Evolutionary conservation across 92 coral and sea anemone genomes (phyloP).

Genomic region (Epizoanthus illoricatus): DNA sequence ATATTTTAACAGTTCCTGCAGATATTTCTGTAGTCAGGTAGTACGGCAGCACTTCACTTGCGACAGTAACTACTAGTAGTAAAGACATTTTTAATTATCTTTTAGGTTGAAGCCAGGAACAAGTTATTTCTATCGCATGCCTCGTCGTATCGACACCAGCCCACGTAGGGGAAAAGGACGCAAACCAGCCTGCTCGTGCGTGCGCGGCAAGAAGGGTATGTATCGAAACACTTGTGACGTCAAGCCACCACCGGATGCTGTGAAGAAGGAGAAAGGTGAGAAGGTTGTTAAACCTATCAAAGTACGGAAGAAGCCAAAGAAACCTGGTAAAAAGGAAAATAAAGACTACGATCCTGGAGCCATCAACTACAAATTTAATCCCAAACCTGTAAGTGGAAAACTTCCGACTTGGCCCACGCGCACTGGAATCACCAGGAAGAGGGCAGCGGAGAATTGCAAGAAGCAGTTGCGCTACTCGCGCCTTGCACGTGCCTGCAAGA

Average conservation of each 20-base stretch:
- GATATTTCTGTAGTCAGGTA: too few species aligned
- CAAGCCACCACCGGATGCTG: slow-evolving; percentile 69
- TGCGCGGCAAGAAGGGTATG: slow-evolving; percentile 63
- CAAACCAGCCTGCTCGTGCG: slow-evolving; percentile 74
- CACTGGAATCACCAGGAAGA: slow-evolving; percentile 64
- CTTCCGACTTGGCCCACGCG: slow-evolving; percentile 67
- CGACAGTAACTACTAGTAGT: too few species aligned
- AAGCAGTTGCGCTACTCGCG: slow-evolving; percentile 36
- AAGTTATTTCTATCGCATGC: slow-evolving; percentile 67
- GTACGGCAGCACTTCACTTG: too few species aligned
- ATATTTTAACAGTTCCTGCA: too few species aligned
- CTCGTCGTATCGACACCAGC: slow-evolving; percentile 52
- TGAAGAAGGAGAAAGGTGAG: slow-evolving; percentile 53
- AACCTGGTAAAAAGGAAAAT: slow-evolving; percentile 62
- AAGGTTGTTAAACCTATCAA: slow-evolving; percentile 68
- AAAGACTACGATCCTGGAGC: slow-evolving; percentile 73
- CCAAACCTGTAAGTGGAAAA: slow-evolving; percentile 52
- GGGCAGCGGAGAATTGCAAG: slow-evolving; percentile 60
- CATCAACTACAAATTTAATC: slow-evolving; percentile 70
- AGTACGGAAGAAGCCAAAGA: slow-evolving; percentile 63
- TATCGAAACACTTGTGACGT: slow-evolving; percentile 78
- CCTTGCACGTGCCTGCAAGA: slow-evolving; percentile 58
- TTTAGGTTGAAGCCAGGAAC: slow-evolving; percentile 72
- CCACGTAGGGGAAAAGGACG: slow-evolving; percentile 26
- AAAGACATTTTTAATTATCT: neutral